These are phyloP conservation scores for Aphyosemion australe DNA, from an alignment of 2,113 vertebrate species.

Conservation along the genomic window DNA sequence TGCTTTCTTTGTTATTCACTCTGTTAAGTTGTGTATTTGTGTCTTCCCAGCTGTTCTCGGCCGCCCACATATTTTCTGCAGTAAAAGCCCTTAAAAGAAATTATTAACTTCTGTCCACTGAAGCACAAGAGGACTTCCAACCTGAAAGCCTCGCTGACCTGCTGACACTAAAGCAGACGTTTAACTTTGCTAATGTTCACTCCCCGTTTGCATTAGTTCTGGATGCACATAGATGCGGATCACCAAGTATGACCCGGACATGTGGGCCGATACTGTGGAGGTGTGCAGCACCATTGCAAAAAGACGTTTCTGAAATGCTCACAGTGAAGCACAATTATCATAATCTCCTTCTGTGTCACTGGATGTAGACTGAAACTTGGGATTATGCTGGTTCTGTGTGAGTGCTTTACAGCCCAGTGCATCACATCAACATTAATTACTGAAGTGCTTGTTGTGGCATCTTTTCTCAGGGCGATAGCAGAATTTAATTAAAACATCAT, in stretches of 20 bases:
- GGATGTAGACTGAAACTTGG: conserved; percentile 26
- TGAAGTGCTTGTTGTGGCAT: conserved; percentile 30
- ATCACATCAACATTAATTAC: conserved; percentile 3
- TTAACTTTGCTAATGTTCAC: neutral
- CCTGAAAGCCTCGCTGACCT: conserved; percentile 1
- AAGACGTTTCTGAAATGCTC: conserved; percentile 38
- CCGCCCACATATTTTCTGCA: neutral
- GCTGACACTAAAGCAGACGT: conserved; percentile 1
- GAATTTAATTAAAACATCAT: conserved; percentile 8
- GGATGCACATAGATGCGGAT: neutral
- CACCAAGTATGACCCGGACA: conserved; percentile 8
- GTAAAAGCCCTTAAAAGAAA: neutral
- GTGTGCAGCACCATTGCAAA: neutral
- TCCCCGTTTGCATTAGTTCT: neutral
- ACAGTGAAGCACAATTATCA: conserved; percentile 28
- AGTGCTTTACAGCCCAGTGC: conserved; percentile 28
- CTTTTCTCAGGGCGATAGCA: conserved; percentile 35
- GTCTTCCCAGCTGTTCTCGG: neutral
- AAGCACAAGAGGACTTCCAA: neutral
- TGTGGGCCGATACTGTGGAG: conserved; percentile 6
- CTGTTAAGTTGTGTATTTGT: neutral
- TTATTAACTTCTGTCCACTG: neutral
- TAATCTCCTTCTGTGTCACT: conserved; percentile 40
- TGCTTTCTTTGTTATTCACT: neutral
- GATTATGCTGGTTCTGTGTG: conserved; percentile 21